Base-by-base conservation (phyloP, 2,113 vertebrate genomes). In the Forbesichthys agassizii region DNA sequence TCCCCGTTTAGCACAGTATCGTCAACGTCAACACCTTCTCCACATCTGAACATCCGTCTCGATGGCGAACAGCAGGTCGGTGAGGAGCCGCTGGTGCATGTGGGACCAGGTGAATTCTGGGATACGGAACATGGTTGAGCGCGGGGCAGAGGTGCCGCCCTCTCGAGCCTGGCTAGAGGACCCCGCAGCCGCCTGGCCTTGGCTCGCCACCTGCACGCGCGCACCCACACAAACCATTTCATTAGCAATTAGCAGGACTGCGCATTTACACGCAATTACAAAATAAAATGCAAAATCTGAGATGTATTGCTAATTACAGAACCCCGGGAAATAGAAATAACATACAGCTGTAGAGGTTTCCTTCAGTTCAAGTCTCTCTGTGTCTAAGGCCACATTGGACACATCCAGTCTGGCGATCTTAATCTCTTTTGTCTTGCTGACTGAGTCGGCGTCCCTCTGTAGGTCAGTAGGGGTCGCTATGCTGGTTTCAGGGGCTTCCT, bases 31-130 rank as follows among this genome's bases (percentile, higher is more conserved):
- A 52, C 56, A 99, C 98, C 98, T 99, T 90, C 96, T 95, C 98
- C 98, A 99, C 95, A 98, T 97, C 81, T 99, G 98, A 77, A 99
- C 92, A 48, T 99, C 98, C 8, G 98, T 98, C 88, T 99, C 98
- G 36, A 99, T 95, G 27, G 98, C 96, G 88, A 99, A 99, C 1
- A 99, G 93, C 13, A 99, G 85, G 89, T 99, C 98, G 5, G 95
- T 97, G 63, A 99, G 95, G 85, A 99, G 93, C 68, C 97, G 95
- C 42, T 98, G 98, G 75, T 99, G 98, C 96, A 98, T 97, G 63
- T 92, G 90, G 6, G 98, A 99, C 98, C 98, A 99, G 71, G 72
- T 93, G 84, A 98, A 99, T 75, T 99, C 97, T 14, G 98, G 98
- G 85, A 99, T 97, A 14, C 95, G 96, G 86, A 99, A 99, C 92